These are phyloP conservation scores for Halcyon leucocephala DNA, from an alignment of 2,797 vertebrate genomes.

Conservation along the genomic window DNA sequence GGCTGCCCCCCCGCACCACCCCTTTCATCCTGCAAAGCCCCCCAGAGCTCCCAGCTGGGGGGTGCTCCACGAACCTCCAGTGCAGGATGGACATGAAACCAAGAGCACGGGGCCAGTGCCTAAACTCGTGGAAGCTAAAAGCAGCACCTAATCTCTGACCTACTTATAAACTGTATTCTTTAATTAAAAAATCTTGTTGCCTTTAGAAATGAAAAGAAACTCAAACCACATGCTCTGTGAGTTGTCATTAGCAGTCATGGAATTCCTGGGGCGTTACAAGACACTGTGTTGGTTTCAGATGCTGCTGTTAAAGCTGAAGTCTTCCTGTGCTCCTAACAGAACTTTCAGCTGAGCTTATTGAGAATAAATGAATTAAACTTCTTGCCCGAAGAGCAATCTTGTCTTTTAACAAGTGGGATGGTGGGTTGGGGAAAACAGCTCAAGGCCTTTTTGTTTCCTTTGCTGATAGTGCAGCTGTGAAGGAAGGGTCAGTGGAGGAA, in stretches of 20 bases:
- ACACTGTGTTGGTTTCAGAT: background rate
- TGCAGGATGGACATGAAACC: background rate
- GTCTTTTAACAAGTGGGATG: background rate
- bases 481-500: background rate
- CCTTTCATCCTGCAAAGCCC: background rate
- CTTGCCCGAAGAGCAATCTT: background rate
- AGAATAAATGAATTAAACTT: background rate
- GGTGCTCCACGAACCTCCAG: background rate
- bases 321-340: background rate
- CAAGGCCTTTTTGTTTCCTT: background rate
- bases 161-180: background rate
- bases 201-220: background rate
- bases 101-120: fast-evolving
- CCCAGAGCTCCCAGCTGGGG: fast-evolving
- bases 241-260: background rate
- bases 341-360: background rate
- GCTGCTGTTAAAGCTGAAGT: background rate
- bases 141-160: background rate
- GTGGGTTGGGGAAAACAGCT: background rate
- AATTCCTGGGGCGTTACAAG: background rate
- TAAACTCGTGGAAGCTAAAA: background rate
- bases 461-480: background rate
- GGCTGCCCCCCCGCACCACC: background rate
- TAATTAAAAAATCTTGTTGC: background rate
- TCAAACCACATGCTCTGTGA: background rate